A percentile compares a stretch with the other conserved stretches of the same genome.
Conservation (phyloP, 1,140 invertebrate genomes). For the Drosophila tsacasi region DNA sequence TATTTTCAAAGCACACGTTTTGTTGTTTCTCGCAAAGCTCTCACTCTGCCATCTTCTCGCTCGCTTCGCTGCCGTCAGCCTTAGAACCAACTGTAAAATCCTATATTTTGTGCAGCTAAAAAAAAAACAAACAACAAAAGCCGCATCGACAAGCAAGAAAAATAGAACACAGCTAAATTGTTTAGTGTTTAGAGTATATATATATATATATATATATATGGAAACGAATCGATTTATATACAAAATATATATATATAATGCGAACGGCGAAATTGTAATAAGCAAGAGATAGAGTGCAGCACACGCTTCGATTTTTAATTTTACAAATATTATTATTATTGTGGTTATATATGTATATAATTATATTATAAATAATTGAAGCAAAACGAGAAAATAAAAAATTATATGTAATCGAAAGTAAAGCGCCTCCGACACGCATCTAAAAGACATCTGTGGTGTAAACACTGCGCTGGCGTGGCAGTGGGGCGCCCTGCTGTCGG, state of each 20-base stretch:
- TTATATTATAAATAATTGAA: slow-evolving; percentile 85
- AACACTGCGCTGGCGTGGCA: slow-evolving; percentile 81
- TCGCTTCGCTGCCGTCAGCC: no score
- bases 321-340: slow-evolving; percentile 83
- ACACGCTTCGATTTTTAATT: slow-evolving; percentile 84
- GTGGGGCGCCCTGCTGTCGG: slow-evolving; percentile 69
- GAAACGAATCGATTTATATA: slow-evolving; percentile 62
- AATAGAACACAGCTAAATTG: slow-evolving; percentile 67
- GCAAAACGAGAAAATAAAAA: slow-evolving; percentile 80
- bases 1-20: no score
- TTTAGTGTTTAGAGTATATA: slow-evolving; percentile 77
- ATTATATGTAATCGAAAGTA: slow-evolving; percentile 84
- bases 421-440: slow-evolving; percentile 1
- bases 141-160: slow-evolving; percentile 39
- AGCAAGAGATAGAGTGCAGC: slow-evolving; percentile 79
- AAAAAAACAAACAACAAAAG: slow-evolving; percentile 26
- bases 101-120: slow-evolving; percentile 73
- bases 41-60: no score
- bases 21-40: no score
- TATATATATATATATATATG: slow-evolving; percentile 45
- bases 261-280: slow-evolving; percentile 73
- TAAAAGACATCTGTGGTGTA: slow-evolving; percentile 84
- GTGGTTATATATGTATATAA: slow-evolving; percentile 85
- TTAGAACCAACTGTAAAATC: slow-evolving; percentile 71
- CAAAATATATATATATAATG: slow-evolving; percentile 65